phyloP scores from a whole-genome alignment of 2,797 vertebrate genomes.

The Karalla daura region DNA sequence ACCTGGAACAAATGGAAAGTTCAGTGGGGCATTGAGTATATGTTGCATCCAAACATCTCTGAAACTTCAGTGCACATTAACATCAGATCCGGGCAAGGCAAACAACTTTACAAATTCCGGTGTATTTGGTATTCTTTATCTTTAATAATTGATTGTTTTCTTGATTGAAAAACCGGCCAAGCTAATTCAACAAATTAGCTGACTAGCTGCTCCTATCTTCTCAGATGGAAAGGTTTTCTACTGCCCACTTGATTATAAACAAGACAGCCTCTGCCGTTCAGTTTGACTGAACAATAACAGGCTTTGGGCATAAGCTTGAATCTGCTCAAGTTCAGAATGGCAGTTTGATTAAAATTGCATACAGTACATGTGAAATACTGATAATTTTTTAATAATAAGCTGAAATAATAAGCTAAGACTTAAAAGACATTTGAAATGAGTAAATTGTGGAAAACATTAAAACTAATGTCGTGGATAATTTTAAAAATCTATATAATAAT shows the following conservation, averaged over 20 bases:
- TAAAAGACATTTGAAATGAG: neutral
- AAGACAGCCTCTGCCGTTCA: neutral
- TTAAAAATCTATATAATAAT: no score
- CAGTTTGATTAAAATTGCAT: neutral
- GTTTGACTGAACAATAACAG: neutral
- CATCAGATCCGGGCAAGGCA: neutral
- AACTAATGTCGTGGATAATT: no score
- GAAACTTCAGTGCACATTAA: neutral
- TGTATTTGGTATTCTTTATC: no score
- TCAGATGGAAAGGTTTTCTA: neutral
- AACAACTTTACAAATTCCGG: neutral
- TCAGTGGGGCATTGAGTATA: slow-evolving; percentile 14
- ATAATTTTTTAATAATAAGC: no score
- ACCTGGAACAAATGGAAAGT: slow-evolving; percentile 25
- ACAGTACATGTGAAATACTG: no score
- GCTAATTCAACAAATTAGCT: neutral
- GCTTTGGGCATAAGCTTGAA: neutral
- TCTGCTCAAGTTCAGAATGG: neutral
- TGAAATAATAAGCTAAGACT: no score
- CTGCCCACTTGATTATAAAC: neutral
- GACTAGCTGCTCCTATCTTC: neutral
- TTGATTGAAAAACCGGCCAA: neutral
- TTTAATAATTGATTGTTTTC: neutral
- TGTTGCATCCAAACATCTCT: slow-evolving; percentile 5
- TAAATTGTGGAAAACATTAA: neutral